These are phyloP conservation scores for Anabas testudineus DNA, from an alignment of 2,797 vertebrate species.

Conservation along the genomic window DNA sequence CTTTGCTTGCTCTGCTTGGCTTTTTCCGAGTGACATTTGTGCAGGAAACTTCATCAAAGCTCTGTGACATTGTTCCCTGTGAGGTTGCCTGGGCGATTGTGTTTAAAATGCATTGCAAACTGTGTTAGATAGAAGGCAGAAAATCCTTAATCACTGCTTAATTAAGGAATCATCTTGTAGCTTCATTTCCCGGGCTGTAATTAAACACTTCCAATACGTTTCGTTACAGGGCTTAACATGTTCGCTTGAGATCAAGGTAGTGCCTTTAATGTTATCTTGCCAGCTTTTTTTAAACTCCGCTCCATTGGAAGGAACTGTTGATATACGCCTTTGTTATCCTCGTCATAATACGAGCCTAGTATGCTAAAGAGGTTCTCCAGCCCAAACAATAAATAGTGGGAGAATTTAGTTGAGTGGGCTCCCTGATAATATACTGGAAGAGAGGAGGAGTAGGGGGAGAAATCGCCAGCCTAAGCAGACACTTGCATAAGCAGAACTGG, in stretches of 20 bases:
- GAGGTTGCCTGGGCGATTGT: conserved; percentile 84
- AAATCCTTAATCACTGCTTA: conserved; percentile 91
- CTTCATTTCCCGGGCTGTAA: conserved; percentile 89
- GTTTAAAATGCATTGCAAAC: conserved; percentile 89
- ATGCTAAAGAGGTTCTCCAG: conserved; percentile 82
- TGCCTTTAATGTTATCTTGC: conserved; percentile 89
- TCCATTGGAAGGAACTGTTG: conserved; percentile 88
- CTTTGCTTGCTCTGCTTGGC: conserved; percentile 39
- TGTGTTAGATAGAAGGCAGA: conserved; percentile 87
- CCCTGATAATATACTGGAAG: conserved; percentile 70
- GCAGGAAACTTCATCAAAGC: conserved; percentile 86
- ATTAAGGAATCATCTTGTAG: conserved; percentile 93
- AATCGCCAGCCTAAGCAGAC: conserved; percentile 72
- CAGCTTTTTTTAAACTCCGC: conserved; percentile 80
- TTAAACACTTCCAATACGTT: conserved; percentile 90
- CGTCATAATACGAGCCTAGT: conserved; percentile 83
- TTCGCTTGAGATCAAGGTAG: conserved; percentile 91
- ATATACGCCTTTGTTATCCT: conserved; percentile 86
- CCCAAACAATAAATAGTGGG: conserved; percentile 82
- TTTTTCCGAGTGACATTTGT: conserved; percentile 73
- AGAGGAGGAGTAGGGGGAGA: conserved; percentile 50
- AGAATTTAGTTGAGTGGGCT: conserved; percentile 77
- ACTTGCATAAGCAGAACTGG: conserved; percentile 84
- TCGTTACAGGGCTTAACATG: conserved; percentile 91
- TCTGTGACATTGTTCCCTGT: conserved; percentile 85